Evolutionary conservation across 1,140 invertebrate genomes (phyloP).

Genomic region (Brachystomella parvula): DNA sequence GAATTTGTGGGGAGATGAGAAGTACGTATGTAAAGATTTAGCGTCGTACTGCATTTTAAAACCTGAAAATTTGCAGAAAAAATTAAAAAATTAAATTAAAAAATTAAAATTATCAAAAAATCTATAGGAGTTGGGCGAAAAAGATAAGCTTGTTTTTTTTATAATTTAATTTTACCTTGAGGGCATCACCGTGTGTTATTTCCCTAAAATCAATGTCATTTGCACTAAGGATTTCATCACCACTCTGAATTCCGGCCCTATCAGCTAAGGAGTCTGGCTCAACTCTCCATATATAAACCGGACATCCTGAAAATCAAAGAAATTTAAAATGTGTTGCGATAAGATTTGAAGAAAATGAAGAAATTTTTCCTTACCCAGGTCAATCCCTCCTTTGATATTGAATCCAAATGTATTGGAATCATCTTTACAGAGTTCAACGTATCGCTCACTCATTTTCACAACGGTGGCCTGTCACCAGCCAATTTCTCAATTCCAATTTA

Average conservation of each 20-base stretch:
- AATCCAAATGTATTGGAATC: constrained; percentile 29
- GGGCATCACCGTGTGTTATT: constrained; percentile 75
- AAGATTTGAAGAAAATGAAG: neutral
- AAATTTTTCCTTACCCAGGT: constrained; percentile 26
- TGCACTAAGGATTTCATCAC: constrained; percentile 80
- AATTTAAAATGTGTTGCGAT: neutral
- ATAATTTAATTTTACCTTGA: constrained; percentile 68
- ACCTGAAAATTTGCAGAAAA: neutral
- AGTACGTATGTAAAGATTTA: constrained; percentile 3
- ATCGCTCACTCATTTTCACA: constrained; percentile 19
- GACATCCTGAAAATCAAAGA: constrained; percentile 25
- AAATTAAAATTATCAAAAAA: no score
- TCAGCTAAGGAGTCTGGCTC: constrained; percentile 75
- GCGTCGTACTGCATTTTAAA: neutral
- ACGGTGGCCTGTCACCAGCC: no score
- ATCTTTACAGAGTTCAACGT: constrained; percentile 26
- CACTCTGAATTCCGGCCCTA: constrained; percentile 69
- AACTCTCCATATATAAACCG: constrained; percentile 35
- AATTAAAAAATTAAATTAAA: neutral
- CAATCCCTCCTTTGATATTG: constrained; percentile 36
- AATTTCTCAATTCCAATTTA: no score
- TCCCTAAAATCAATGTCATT: constrained; percentile 78
- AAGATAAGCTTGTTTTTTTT: no score
- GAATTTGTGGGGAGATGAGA: neutral
- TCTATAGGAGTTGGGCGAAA: no score